Evolutionary conservation across 2,797 vertebrate genomes (phyloP), one percentile per base, ranked within the genome.

Genomic region (Emys orbicularis): DNA sequence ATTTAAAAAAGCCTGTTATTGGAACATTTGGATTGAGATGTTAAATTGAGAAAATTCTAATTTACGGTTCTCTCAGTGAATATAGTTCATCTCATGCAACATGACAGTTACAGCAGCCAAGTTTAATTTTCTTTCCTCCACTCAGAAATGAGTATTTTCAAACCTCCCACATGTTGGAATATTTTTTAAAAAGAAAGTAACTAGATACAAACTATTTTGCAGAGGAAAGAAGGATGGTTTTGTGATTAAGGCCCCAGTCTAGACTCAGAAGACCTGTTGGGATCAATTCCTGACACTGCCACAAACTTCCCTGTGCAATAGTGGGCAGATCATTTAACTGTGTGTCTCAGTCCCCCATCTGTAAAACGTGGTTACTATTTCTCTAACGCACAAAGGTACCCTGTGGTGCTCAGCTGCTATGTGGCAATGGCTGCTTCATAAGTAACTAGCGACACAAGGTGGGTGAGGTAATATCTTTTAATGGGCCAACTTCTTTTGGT

Each of bases 121-220:
- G 5, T 5, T 92, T 49, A 81, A 79, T 89, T 88, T 86, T 2
- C 83, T 4, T 31, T 44, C 27, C 18, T 90, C 4, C 27, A 31
- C 57, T 59, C 57, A 59, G 5, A 57, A 59, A 87, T 27, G 74
- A 83, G 79, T 76, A 34, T 8, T 41, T 88, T 34, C 47, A 6
- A 21, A 50, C 16, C n/a, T 79, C 25, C 23, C 21, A 52, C 9
- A 5, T 29, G 7, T 8, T 44, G 4, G 12, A 56, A 1, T 0
- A 56, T 1, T 0, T 1, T 0, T 0, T 25, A 18, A 59, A 52
- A 50, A 7, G 11, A 74, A 79, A 79, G 0, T n/a, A 0, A 37
- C 8, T 19, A 29, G 34, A 5, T 0, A 1, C 18, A n/a, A 1
- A 18, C 59, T 34, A 61, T 31, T 15, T 34, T 8, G 31, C 31